A percentile compares a stretch with the other conserved stretches of the same genome.
Evolutionary conservation across 2,888 invertebrate genomes (phyloP).

Genomic region (Laspeyria flexula): DNA sequence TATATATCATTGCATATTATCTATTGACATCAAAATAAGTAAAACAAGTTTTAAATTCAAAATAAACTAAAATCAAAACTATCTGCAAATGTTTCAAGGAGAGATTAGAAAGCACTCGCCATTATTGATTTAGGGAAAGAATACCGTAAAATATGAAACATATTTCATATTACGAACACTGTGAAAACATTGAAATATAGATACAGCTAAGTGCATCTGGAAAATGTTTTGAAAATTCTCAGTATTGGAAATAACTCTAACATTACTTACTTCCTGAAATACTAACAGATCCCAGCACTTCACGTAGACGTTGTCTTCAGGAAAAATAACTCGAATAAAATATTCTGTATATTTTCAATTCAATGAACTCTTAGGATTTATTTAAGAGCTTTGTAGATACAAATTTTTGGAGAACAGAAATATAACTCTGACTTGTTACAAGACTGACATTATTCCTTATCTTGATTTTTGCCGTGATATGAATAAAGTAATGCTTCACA

Average conservation of each 20-base stretch:
- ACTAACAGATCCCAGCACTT: neutral
- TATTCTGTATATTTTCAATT: neutral
- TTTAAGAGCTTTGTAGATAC: neutral
- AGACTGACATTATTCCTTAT: too few species aligned
- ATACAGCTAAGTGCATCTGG: constrained; percentile 17
- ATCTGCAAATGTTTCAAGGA: neutral
- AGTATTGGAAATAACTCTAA: constrained; percentile 12
- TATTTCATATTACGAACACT: neutral
- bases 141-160: neutral
- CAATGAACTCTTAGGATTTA: neutral
- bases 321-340: neutral
- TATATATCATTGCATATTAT: too few species aligned
- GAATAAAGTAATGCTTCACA: too few species aligned
- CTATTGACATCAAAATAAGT: too few species aligned
- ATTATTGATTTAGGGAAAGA: neutral
- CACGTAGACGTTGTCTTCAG: neutral
- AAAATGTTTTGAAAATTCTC: constrained; percentile 18
- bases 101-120: neutral
- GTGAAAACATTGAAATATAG: neutral
- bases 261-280: constrained; percentile 7
- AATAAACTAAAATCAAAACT: neutral
- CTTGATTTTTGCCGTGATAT: too few species aligned
- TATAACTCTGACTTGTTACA: too few species aligned
- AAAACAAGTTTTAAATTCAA: too few species aligned
- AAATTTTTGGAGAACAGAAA: too few species aligned